phyloP scores from a whole-genome alignment of 1,140 invertebrate genomes.

The Batillaria attramentaria region DNA sequence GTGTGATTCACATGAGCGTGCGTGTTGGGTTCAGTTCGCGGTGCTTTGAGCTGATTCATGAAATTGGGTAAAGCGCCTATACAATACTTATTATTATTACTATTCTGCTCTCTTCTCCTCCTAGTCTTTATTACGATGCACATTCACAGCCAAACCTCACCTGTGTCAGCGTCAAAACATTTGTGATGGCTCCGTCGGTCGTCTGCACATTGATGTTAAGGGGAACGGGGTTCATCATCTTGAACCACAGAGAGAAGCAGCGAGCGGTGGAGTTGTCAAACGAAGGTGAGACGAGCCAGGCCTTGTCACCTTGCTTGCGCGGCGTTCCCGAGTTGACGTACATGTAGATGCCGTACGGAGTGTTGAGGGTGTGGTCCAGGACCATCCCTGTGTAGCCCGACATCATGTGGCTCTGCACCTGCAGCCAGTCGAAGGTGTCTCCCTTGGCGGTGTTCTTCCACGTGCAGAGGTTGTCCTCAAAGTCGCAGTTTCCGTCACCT shows the following conservation, averaged over 20 bases:
- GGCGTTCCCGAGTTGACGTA: slow-evolving; percentile 65
- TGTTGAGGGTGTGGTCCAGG: slow-evolving; percentile 66
- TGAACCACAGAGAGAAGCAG: slow-evolving; percentile 78
- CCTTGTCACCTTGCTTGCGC: slow-evolving; percentile 54
- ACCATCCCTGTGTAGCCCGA: slow-evolving; percentile 33
- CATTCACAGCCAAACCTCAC: neutral
- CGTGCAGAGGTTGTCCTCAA: slow-evolving; percentile 62
- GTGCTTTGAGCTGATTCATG: too few species aligned
- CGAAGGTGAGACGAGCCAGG: slow-evolving; percentile 52
- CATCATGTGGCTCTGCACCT: slow-evolving; percentile 46
- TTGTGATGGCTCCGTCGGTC: neutral
- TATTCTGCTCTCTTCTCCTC: too few species aligned
- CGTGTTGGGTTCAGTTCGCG: too few species aligned
- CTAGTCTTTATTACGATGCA: neutral
- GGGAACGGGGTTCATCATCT: slow-evolving; percentile 82
- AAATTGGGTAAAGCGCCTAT: too few species aligned
- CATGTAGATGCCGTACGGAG: slow-evolving; percentile 65
- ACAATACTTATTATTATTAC: too few species aligned
- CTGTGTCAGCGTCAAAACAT: neutral
- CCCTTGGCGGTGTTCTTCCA: slow-evolving; percentile 56
- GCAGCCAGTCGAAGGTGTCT: slow-evolving; percentile 66
- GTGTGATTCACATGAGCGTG: too few species aligned
- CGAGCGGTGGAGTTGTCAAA: slow-evolving; percentile 47
- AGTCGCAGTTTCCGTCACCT: slow-evolving; percentile 58
- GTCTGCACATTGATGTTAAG: slow-evolving; percentile 82